These are phyloP conservation scores for Medauroidea extradentata DNA, from an alignment of 1,140 invertebrate genomes.

Conservation along the genomic window DNA sequence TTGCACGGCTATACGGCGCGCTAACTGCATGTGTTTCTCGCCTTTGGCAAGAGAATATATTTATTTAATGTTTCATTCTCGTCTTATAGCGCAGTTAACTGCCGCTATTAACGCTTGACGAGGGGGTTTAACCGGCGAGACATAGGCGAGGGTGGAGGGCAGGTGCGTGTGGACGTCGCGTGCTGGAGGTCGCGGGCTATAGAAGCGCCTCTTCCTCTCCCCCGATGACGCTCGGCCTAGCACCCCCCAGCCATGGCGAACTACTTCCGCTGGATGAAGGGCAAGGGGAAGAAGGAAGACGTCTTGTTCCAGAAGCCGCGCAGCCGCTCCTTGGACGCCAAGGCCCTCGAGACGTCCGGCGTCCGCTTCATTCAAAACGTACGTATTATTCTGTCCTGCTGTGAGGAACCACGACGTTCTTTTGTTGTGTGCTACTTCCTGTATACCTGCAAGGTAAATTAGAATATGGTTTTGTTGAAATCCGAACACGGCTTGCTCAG, in stretches of 20 bases:
- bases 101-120: too few species aligned
- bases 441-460: too few species aligned
- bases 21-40: too few species aligned
- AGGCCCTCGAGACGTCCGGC: slow-evolving; percentile 64
- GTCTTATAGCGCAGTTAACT: too few species aligned
- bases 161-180: not conserved
- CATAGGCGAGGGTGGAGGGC: not conserved
- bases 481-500: too few species aligned
- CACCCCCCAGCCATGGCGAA: slow-evolving; percentile 53
- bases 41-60: too few species aligned
- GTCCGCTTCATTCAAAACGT: slow-evolving; percentile 50
- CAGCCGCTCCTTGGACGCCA: slow-evolving; percentile 71
- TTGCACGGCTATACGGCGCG: too few species aligned
- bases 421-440: too few species aligned
- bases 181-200: not conserved
- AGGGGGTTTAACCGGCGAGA: too few species aligned
- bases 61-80: too few species aligned
- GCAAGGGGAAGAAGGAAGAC: slow-evolving; percentile 54
- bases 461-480: too few species aligned
- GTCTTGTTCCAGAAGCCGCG: slow-evolving; percentile 57
- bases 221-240: not conserved
- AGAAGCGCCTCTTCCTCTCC: not conserved
- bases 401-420: too few species aligned
- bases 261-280: slow-evolving; percentile 69
- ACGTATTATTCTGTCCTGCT: not conserved